Conservation (phyloP, 2,113 vertebrate genomes). For the Spizaetus ornatus region DNA sequence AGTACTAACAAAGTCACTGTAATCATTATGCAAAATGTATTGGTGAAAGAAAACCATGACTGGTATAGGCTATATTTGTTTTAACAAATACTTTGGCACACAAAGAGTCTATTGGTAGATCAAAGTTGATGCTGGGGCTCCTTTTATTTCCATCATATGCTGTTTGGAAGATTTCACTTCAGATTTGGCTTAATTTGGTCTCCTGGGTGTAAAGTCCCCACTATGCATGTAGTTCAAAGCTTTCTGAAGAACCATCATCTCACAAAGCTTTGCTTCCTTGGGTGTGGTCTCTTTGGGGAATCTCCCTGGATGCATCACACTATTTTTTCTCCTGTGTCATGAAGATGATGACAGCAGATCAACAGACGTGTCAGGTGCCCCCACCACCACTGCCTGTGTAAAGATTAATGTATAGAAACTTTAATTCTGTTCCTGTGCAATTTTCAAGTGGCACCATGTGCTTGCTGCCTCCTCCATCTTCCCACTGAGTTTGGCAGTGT, state of each 20-base stretch:
- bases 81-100: neutral
- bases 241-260: neutral
- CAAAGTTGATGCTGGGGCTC: neutral
- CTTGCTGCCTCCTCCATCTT: neutral
- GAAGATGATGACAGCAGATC: neutral
- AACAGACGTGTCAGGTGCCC: neutral
- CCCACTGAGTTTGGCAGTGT: neutral
- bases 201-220: neutral
- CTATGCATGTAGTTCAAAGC: neutral
- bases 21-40: neutral
- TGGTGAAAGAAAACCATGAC: neutral
- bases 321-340: neutral
- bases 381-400: neutral
- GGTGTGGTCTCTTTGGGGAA: neutral
- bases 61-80: neutral
- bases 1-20: neutral
- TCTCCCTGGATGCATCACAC: neutral
- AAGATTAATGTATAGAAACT: neutral
- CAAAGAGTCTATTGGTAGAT: neutral
- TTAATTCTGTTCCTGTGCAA: neutral
- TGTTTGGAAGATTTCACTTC: neutral
- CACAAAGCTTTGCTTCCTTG: neutral
- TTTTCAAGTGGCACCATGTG: neutral
- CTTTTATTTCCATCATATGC: neutral
- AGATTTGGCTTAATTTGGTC: neutral